Conservation (phyloP, 2,888 invertebrate species). For the Isotomurus palustris region DNA sequence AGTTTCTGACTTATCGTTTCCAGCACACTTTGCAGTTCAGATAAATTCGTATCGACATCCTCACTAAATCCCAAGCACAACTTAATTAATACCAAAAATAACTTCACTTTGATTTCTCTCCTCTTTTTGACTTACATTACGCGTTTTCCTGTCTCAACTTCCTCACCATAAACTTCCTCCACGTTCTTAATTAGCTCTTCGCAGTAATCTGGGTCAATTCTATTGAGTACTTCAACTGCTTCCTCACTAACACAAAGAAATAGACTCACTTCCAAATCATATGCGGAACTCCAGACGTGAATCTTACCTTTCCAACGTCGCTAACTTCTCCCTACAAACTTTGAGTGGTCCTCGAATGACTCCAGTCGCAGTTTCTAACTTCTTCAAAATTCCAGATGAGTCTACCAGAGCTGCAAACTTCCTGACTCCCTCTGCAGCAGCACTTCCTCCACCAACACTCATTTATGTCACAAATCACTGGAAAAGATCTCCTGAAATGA, state of each 20-base stretch:
- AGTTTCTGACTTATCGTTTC: conserved; percentile 23
- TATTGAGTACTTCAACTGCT: conserved; percentile 11
- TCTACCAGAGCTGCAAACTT: conserved; percentile 28
- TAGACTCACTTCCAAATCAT: no score
- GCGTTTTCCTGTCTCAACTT: conserved; percentile 15
- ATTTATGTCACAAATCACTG: no score
- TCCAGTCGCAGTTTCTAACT: conserved; percentile 23
- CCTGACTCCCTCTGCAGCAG: conserved; percentile 13
- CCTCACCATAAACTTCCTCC: conserved; percentile 24
- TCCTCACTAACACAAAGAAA: conserved; percentile 15
- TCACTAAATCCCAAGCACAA: conserved; percentile 12
- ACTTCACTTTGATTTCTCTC: not conserved
- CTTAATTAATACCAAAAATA: not conserved
- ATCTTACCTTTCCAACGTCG: conserved; percentile 30
- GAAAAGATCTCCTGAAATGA: no score
- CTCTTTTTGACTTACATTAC: conserved; percentile 15
- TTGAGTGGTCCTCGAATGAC: conserved; percentile 26
- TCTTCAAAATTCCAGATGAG: conserved; percentile 18
- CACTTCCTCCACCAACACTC: no score
- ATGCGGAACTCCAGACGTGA: no score
- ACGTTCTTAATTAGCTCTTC: conserved; percentile 13
- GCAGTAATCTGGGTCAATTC: conserved; percentile 16
- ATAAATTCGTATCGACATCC: conserved; percentile 22
- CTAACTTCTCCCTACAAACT: conserved; percentile 30
- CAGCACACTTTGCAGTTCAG: conserved; percentile 22